A percentile compares a stretch with the other conserved stretches of the same genome.
These are phyloP conservation scores for Caenorhabditis inopinata DNA, from an alignment of 1,140 invertebrate species.

Conservation along the genomic window DNA sequence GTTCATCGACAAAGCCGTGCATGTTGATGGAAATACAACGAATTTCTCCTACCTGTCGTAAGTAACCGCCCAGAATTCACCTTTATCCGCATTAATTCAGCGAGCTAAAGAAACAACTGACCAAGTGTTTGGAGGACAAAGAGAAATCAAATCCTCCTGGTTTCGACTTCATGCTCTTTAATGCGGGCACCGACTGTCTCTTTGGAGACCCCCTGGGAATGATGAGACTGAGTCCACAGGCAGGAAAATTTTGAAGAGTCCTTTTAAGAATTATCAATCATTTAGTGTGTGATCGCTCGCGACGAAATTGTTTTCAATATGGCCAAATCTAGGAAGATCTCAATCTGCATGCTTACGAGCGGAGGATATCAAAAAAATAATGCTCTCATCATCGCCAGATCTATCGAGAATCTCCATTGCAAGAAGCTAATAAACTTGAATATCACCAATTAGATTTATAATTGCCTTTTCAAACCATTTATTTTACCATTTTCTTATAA, in stretches of 20 bases:
- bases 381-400: conserved; percentile 79
- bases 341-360: conserved; percentile 83
- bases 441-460: not conserved
- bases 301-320: conserved; percentile 81
- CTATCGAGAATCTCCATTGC: conserved; percentile 75
- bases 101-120: conserved; percentile 73
- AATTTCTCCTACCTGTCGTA: conserved; percentile 13
- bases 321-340: conserved; percentile 73
- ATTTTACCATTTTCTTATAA: not conserved
- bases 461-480: not conserved
- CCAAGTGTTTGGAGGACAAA: conserved; percentile 70
- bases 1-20: conserved; percentile 7
- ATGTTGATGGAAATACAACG: not conserved
- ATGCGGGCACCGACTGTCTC: conserved; percentile 83
- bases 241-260: conserved; percentile 44
- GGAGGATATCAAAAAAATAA: conserved; percentile 79
- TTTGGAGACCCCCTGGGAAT: conserved; percentile 77
- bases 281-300: conserved; percentile 77
- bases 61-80: not conserved
- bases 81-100: conserved; percentile 73
- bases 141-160: conserved; percentile 52
- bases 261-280: not conserved
- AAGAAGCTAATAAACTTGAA: conserved; percentile 60
- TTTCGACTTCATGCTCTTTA: conserved; percentile 81
- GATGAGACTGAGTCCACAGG: conserved; percentile 72